A percentile compares a stretch with the other conserved stretches of the same genome.
Conservation (phyloP, 2,888 invertebrate genomes). For the Diaphora mendica region DNA sequence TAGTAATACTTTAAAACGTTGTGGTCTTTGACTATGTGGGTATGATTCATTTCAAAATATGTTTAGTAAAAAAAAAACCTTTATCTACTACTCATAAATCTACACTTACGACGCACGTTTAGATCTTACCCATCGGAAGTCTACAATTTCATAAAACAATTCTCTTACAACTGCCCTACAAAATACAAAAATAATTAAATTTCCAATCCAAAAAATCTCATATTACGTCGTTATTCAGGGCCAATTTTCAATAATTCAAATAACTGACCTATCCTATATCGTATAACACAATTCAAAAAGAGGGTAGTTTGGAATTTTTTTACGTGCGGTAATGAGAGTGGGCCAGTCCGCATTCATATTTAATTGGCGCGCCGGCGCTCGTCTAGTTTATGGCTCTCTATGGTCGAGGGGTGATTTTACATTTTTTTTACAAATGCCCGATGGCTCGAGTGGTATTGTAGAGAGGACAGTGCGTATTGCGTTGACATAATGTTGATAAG, state of each 20-base stretch:
- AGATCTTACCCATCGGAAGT: neutral
- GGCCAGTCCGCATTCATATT: constrained; percentile 75
- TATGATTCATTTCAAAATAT: no score
- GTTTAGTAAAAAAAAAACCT: no score
- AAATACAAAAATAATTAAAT: constrained; percentile 5
- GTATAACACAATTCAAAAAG: constrained; percentile 55
- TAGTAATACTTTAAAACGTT: no score
- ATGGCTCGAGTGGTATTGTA: constrained; percentile 81
- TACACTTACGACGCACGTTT: no score
- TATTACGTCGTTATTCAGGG: constrained; percentile 37
- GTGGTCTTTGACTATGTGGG: no score
- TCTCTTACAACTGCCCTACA: neutral
- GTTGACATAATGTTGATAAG: constrained; percentile 47
- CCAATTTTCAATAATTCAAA: constrained; percentile 52
- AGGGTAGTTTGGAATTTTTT: constrained; percentile 63
- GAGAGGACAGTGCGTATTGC: constrained; percentile 74
- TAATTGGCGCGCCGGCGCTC: constrained; percentile 75
- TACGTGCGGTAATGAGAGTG: constrained; percentile 72
- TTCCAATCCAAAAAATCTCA: constrained; percentile 18
- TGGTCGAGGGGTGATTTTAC: constrained; percentile 78
- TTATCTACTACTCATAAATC: no score
- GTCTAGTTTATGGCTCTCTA: constrained; percentile 79
- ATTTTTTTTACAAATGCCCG: constrained; percentile 81
- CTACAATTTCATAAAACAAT: neutral
- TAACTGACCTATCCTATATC: constrained; percentile 55